Base-by-base conservation (phyloP, 2,113 vertebrate species). In the Xiphophorus hellerii region DNA sequence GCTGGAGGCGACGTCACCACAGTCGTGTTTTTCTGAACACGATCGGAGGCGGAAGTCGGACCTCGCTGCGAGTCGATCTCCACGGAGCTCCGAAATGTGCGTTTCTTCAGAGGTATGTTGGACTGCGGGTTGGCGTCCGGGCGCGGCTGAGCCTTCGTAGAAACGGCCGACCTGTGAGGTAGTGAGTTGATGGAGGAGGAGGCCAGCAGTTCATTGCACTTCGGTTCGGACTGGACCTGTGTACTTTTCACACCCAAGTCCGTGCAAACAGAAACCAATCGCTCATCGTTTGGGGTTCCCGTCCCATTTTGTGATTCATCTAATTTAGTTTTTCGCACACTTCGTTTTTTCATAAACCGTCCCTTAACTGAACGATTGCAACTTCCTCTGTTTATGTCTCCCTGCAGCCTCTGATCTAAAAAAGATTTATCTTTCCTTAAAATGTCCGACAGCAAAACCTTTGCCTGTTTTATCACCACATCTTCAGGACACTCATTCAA, bases 41-140 rank as follows among this genome's bases (percentile, higher is more conserved):
- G 79, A 70, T 71, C 81, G 11, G 74, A 62, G 8, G 73, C 31
- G 15, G 84, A 74, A 37, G 54, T 86, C 20, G 75, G 44, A 62
- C 74, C 77, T 66, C 84, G 88, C 22, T 94, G 91, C 0, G 84
- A 68, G 66, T 92, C 85, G 1, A 82, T 74, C 67, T 93, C 94
- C 20, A 90, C 75, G 0, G 93, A 92, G 69, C 92, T 93, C 54
- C 91, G 93, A 90, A 95, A 94, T 11, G 90, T 92, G 3, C 94
- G 91, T 82, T 95, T 95, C 75, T 95, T 95, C 76, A 95, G 83
- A 69, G 94, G 94, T 84, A 95, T 95, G 84, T 93, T 94, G 69
- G 93, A 91, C 87, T 93, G 93, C 0, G 69, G 60, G 66, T 74
- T 91, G 63, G 82, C 73, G 61, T 93, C 92, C 48, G 84, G 51